These are phyloP conservation scores for Pollachius pollachius DNA, from an alignment of 2,113 vertebrate genomes.

Conservation along the genomic window DNA sequence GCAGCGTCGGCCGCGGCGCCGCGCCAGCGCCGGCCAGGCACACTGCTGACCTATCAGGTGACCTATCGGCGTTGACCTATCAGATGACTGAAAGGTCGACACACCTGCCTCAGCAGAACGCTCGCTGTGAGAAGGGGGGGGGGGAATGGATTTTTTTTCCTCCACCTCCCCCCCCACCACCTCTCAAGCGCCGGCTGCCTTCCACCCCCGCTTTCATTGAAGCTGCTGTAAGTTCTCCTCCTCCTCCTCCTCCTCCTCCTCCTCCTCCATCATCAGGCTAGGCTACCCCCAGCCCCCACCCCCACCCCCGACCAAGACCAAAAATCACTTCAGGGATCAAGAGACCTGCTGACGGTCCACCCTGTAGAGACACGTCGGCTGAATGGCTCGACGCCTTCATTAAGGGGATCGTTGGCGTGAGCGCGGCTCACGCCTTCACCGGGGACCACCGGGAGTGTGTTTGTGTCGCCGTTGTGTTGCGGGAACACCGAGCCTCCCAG, in stretches of 20 bases:
- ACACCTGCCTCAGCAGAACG: constrained; percentile 72
- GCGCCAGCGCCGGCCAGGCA: constrained; percentile 58
- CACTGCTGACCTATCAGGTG: constrained; percentile 8
- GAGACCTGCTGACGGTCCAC: constrained; percentile 67
- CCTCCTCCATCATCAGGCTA: constrained; percentile 28
- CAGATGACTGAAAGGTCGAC: constrained; percentile 70
- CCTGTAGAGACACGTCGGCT: constrained; percentile 51
- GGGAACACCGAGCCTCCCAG: not conserved
- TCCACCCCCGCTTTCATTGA: constrained; percentile 60
- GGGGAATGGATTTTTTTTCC: constrained; percentile 67
- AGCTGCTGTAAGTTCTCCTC: constrained; percentile 44
- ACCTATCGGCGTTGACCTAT: constrained; percentile 58
- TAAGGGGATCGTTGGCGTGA: constrained; percentile 56
- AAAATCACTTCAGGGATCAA: constrained; percentile 61
- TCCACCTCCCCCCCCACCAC: no score
- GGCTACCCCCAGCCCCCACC: constrained; percentile 45
- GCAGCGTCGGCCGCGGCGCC: constrained; percentile 47
- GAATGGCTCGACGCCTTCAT: constrained; percentile 62
- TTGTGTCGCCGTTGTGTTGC: constrained; percentile 13
- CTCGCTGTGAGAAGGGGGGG: constrained; percentile 63
- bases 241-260: no score
- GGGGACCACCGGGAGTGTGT: constrained; percentile 10
- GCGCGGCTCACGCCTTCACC: constrained; percentile 15
- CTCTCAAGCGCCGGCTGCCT: constrained; percentile 36
- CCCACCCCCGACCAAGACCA: no score